phyloP scores from a whole-genome alignment of 2,888 invertebrate species.

The Heliconius hortense region DNA sequence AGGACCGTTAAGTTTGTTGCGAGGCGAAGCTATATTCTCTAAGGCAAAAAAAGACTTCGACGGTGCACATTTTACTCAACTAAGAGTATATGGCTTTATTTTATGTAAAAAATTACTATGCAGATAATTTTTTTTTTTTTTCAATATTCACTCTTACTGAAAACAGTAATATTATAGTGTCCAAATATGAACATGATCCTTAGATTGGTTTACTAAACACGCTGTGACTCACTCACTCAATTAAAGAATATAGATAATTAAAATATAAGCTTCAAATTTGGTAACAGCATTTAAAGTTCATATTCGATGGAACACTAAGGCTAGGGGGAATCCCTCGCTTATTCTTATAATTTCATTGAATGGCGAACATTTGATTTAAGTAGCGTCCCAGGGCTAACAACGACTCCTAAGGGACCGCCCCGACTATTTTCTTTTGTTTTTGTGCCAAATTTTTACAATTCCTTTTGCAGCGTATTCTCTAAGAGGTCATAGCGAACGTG shows the following conservation, averaged over 20 bases:
- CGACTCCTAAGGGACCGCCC: slow-evolving; percentile 73
- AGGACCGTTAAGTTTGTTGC: slow-evolving; percentile 75
- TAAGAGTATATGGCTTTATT: slow-evolving; percentile 50
- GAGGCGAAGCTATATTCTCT: slow-evolving; percentile 73
- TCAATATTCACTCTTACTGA: not conserved
- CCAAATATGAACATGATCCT: not conserved
- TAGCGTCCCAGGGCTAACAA: slow-evolving; percentile 76
- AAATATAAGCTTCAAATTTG: not conserved
- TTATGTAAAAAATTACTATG: not conserved
- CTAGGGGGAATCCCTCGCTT: slow-evolving; percentile 64
- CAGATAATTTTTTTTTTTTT: not conserved
- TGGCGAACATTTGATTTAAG: slow-evolving; percentile 80
- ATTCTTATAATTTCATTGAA: slow-evolving; percentile 80
- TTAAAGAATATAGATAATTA: not conserved
- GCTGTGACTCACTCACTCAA: not conserved
- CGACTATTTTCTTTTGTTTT: slow-evolving; percentile 79
- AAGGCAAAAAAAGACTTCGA: slow-evolving; percentile 64
- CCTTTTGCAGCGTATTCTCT: slow-evolving; percentile 69
- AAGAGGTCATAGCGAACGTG: slow-evolving; percentile 62
- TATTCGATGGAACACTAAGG: slow-evolving; percentile 61
- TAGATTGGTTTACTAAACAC: not conserved
- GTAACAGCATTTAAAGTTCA: slow-evolving; percentile 55
- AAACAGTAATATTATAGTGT: not conserved
- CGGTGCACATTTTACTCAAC: slow-evolving; percentile 60
- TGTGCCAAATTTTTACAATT: slow-evolving; percentile 72